Conservation (phyloP, 1,140 invertebrate genomes). For the Penaeus indicus region DNA sequence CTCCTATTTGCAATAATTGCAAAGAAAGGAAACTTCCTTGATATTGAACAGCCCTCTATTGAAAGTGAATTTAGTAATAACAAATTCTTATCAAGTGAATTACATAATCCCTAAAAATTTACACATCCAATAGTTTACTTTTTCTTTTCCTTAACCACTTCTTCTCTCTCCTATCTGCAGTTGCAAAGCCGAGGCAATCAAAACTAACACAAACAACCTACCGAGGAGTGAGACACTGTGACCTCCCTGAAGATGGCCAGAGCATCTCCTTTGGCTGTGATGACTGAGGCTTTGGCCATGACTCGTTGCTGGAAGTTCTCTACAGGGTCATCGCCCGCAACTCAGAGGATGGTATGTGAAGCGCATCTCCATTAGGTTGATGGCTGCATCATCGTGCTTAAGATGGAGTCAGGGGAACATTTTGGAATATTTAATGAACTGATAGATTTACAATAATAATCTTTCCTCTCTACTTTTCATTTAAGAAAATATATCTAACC, state of each 20-base stretch:
- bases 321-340: slow-evolving; percentile 88
- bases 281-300: slow-evolving; percentile 96
- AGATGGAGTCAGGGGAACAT: slow-evolving; percentile 65
- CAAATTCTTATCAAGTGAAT: too few relatives aligned
- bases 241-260: slow-evolving; percentile 97
- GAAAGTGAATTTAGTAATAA: too few relatives aligned
- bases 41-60: too few relatives aligned
- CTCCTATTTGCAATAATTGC: too few relatives aligned
- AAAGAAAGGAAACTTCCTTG: too few relatives aligned
- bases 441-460: not conserved
- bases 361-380: slow-evolving; percentile 96
- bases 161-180: slow-evolving; percentile 58
- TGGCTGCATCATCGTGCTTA: slow-evolving; percentile 98
- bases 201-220: slow-evolving; percentile 72
- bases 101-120: too few relatives aligned
- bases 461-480: not conserved
- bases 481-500: too few relatives aligned
- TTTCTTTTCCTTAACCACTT: too few relatives aligned
- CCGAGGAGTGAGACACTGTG: slow-evolving; percentile 97
- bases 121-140: too few relatives aligned
- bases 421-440: slow-evolving; percentile 32
- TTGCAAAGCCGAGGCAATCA: not conserved
- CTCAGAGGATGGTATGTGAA: slow-evolving; percentile 95
- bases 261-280: slow-evolving; percentile 96
- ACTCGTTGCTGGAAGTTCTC: slow-evolving; percentile 95